A percentile compares a stretch with the other conserved stretches of the same genome.
Conservation (phyloP, 92 coral and sea anemone genomes). For the Ricordea florida region DNA sequence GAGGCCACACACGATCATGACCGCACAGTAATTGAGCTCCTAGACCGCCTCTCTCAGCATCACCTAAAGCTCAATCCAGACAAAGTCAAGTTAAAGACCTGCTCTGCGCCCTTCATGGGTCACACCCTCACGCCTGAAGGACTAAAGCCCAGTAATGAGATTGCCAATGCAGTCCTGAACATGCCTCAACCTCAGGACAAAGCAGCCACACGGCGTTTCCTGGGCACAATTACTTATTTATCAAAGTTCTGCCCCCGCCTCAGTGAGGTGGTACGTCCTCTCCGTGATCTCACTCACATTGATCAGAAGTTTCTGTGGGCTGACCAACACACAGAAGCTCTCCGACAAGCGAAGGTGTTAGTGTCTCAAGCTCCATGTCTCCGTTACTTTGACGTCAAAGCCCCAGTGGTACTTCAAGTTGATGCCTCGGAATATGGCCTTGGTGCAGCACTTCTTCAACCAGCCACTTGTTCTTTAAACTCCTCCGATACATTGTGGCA, state of each 20-base stretch:
- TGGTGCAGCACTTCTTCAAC: too few species aligned
- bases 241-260: slow-evolving; percentile 52
- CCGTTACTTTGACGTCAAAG: slow-evolving; percentile 37
- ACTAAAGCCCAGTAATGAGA: too few species aligned
- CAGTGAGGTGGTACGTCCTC: slow-evolving; percentile 54
- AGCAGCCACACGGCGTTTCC: too few species aligned
- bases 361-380: slow-evolving; percentile 61
- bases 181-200: slow-evolving; percentile 65
- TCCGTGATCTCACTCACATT: slow-evolving; percentile 45
- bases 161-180: slow-evolving; percentile 19
- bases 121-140: too few species aligned
- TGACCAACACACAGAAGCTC: slow-evolving; percentile 47
- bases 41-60: too few species aligned
- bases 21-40: too few species aligned
- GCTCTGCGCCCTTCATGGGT: too few species aligned
- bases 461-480: too few species aligned
- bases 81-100: too few species aligned
- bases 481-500: too few species aligned
- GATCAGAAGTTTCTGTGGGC: slow-evolving; percentile 49
- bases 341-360: slow-evolving; percentile 42
- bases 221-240: slow-evolving; percentile 47
- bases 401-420: slow-evolving; percentile 56
- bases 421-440: slow-evolving; percentile 58
- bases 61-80: too few species aligned
- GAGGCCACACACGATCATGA: too few species aligned